phyloP scores from a whole-genome alignment of 2,888 invertebrate genomes.

The Melieria crassipennis region DNA sequence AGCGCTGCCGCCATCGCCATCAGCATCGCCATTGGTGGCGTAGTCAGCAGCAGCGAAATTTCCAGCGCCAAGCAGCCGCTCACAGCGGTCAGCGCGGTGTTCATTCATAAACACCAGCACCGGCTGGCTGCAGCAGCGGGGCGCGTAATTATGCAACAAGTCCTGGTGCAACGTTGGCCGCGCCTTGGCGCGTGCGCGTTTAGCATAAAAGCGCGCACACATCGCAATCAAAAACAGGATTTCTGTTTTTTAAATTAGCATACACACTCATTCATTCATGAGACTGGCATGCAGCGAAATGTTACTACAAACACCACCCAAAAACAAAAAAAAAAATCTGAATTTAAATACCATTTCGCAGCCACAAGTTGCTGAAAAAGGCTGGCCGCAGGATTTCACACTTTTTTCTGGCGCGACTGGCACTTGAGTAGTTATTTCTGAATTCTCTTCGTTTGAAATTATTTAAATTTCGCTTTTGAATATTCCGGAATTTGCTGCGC shows the following conservation, averaged over 20 bases:
- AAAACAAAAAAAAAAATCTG: not conserved
- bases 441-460: no score
- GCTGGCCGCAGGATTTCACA: not conserved
- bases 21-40: slow-evolving; percentile 17
- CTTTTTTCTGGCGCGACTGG: no score
- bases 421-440: no score
- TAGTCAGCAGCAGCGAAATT: slow-evolving; percentile 33
- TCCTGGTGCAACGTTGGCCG: slow-evolving; percentile 46
- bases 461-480: no score
- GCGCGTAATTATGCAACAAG: slow-evolving; percentile 59
- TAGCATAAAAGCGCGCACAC: slow-evolving; percentile 49
- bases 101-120: slow-evolving; percentile 54
- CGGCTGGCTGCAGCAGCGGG: slow-evolving; percentile 32
- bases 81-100: slow-evolving; percentile 25
- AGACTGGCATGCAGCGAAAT: no score
- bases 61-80: slow-evolving; percentile 32
- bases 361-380: not conserved
- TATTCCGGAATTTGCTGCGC: no score
- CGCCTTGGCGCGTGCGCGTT: slow-evolving; percentile 59
- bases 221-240: slow-evolving; percentile 14
- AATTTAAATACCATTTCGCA: not conserved
- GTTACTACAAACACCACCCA: not conserved
- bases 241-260: slow-evolving; percentile 20
- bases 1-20: slow-evolving; percentile 33
- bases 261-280: slow-evolving; percentile 2